phyloP scores from a whole-genome alignment of 2,888 invertebrate genomes.

The Lysandra bellargus region DNA sequence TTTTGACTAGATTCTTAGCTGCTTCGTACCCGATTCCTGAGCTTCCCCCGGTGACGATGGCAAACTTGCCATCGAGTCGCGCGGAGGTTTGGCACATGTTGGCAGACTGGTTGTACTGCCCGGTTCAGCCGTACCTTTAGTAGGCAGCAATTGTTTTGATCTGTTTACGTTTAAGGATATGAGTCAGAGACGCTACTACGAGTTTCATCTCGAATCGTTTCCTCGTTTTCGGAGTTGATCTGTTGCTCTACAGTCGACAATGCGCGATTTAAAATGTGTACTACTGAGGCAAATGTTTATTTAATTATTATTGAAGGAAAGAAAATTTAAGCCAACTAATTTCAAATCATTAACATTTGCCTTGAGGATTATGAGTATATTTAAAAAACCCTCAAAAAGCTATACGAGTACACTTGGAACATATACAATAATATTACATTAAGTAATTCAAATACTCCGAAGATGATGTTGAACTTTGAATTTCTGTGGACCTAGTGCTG shows the following conservation, averaged over 20 bases:
- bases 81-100: constrained; percentile 54
- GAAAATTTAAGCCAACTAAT: no score
- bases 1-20: constrained; percentile 66
- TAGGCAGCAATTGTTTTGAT: constrained; percentile 17
- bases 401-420: no score
- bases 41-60: constrained; percentile 66
- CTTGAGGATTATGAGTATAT: no score
- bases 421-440: no score
- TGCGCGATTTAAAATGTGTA: background rate
- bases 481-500: no score
- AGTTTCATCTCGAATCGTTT: background rate
- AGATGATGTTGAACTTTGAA: background rate
- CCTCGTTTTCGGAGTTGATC: background rate
- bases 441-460: no score
- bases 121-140: background rate
- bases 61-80: constrained; percentile 62
- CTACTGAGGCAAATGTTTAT: no score
- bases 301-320: no score
- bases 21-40: constrained; percentile 70
- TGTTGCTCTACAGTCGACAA: background rate
- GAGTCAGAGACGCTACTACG: constrained; percentile 16
- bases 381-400: no score
- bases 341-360: no score
- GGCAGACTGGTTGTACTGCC: background rate
- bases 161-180: constrained; percentile 12